Evolutionary conservation across 2,113 vertebrate species (phyloP), one percentile per base, ranked within the genome.

Genomic region (Pteropus alecto): DNA sequence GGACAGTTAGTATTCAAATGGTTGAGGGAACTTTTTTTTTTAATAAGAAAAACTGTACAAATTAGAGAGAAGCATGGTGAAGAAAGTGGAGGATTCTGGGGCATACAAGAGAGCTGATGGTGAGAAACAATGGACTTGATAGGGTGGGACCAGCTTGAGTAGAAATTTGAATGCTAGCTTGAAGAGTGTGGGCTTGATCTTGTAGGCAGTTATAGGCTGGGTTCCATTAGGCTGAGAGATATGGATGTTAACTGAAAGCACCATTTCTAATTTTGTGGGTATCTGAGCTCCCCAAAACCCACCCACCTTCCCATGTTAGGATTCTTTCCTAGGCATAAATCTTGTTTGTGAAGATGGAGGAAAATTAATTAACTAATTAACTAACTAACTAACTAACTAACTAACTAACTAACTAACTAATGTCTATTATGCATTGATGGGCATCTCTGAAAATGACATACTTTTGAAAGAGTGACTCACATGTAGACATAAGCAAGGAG

Each of bases 381-480:
- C 38, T 77, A 63, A 67, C 38, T 77, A 63, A 67, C 38, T 76
- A 41, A 30, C 51, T 76, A 61, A 61, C 54, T 85, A 90, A 70
- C 38, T 77, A 63, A 67, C 61, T 79, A 90, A 70, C n/a, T 78
- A 70, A 68, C 56, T 63, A 68, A 84, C 74, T 71, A 73, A 58
- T 51, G 18, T 93, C 76, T 84, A 35, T 77, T 92, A 46, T 77
- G 33, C 48, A 83, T 73, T 54, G 68, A 61, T 91, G 26, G 54
- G 26, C 70, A 24, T 56, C 86, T 96, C 85, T 91, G 58, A 82
- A 95, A 90, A 81, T 60, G 68, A 71, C 33, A 77, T 51, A 12
- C 46, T 96, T 92, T 92, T 76, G 68, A 74, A 95, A 87, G 88
- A 74, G 61, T 74, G 30, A 51, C 76, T 93, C 73, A 84, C 61